phyloP scores from a whole-genome alignment of 2,797 vertebrate genomes.

The Neosilurus mollespiculum region DNA sequence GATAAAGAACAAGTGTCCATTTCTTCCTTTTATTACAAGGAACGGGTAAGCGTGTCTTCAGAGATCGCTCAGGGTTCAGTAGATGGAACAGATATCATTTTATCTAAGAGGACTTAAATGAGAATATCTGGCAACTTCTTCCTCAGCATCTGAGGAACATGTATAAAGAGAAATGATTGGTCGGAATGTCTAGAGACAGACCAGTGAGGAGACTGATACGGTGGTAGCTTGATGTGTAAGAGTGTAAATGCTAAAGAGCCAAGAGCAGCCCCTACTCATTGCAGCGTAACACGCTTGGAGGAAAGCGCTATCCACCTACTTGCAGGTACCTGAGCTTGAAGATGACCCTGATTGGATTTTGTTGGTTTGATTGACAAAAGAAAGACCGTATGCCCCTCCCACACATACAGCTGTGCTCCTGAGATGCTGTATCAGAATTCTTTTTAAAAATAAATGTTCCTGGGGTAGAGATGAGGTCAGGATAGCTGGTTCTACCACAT shows the following conservation, averaged over 20 bases:
- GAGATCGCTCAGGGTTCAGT: neutral
- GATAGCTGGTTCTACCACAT: neutral
- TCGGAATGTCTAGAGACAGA: neutral
- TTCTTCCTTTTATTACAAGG: constrained; percentile 98
- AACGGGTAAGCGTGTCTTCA: constrained; percentile 79
- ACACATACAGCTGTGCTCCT: neutral
- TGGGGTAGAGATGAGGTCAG: neutral
- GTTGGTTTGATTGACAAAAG: neutral
- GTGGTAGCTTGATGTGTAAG: neutral
- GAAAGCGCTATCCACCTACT: too few relatives aligned
- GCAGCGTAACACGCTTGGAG: too few relatives aligned
- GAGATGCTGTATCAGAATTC: neutral
- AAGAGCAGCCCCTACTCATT: too few relatives aligned
- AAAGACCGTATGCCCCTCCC: neutral
- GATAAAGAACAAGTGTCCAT: constrained; percentile 98
- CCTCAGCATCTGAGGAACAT: neutral
- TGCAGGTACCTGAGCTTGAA: too few relatives aligned
- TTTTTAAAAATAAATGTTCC: neutral
- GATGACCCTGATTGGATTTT: neutral
- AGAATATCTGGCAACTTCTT: constrained; percentile 19
- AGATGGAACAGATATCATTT: neutral
- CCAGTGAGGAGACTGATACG: neutral
- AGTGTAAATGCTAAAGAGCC: neutral
- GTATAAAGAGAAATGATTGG: neutral
- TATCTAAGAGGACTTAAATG: neutral